Evolutionary conservation across 2,797 vertebrate species (phyloP).

Genomic region (Aldrovandia affinis): DNA sequence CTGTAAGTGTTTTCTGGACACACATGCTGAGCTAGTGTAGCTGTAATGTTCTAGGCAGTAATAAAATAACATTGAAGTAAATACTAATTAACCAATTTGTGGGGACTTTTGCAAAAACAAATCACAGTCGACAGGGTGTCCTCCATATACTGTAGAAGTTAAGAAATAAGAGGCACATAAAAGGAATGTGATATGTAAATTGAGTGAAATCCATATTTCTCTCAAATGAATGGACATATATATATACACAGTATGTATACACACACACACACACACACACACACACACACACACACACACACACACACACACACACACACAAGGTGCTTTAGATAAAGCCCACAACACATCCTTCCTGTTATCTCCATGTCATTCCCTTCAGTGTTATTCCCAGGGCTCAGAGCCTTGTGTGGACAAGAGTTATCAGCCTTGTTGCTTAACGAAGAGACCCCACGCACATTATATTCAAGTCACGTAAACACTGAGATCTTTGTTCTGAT

Average conservation of each 20-base stretch:
- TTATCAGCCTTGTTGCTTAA: neutral
- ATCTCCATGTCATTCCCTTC: neutral
- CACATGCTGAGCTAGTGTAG: neutral
- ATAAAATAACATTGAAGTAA: neutral
- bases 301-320: neutral
- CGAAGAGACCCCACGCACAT: neutral
- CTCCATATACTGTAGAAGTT: neutral
- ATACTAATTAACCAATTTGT: neutral
- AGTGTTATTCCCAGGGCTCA: neutral
- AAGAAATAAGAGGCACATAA: neutral
- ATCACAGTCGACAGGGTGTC: neutral
- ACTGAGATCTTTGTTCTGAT: neutral
- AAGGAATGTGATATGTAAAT: neutral
- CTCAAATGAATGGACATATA: neutral
- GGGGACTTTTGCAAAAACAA: neutral
- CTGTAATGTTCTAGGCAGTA: neutral
- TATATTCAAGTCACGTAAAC: slow-evolving; percentile 7
- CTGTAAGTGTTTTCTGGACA: neutral
- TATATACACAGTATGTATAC: neutral
- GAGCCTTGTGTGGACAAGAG: neutral
- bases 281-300: too few relatives aligned
- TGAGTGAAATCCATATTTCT: neutral
- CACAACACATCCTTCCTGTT: neutral
- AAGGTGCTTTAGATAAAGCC: neutral
- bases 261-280: too few relatives aligned